These are phyloP conservation scores for Temnopleurus reevesii DNA, from an alignment of 53 echinoderm and acorn worm species.

Conservation along the genomic window DNA sequence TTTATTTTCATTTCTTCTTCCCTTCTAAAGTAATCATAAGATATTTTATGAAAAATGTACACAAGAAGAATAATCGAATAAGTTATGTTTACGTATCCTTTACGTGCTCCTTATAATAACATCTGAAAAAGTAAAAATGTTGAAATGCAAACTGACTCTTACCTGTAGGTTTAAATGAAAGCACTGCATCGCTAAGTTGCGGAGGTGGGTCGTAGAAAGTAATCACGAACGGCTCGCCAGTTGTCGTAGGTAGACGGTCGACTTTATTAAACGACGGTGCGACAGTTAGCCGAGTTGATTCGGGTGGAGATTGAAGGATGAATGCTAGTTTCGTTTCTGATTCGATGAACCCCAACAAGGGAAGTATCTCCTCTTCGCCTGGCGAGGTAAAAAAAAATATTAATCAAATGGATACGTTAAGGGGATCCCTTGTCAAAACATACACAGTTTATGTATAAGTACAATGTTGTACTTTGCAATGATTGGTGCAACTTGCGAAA, in stretches of 20 bases:
- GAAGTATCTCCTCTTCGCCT: neutral
- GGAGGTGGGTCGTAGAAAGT: slow-evolving; percentile 8
- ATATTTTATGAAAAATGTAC: too few species aligned
- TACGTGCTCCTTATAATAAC: too few species aligned
- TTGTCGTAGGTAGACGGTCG: neutral
- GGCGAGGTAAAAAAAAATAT: neutral
- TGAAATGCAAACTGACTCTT: too few species aligned
- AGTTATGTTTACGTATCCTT: too few species aligned
- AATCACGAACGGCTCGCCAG: neutral
- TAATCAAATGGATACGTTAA: neutral
- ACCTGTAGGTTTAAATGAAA: neutral
- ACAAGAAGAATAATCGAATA: too few species aligned
- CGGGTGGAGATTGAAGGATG: neutral
- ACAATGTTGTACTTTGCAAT: too few species aligned
- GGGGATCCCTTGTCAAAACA: too few species aligned
- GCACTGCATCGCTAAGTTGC: neutral
- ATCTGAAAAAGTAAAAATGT: too few species aligned
- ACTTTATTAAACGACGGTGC: neutral
- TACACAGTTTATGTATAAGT: too few species aligned
- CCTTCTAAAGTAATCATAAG: too few species aligned
- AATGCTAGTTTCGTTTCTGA: neutral
- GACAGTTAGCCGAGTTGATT: neutral
- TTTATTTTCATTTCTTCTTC: too few species aligned
- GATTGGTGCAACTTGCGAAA: too few species aligned
- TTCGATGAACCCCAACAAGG: neutral